Evolutionary conservation across 1,140 invertebrate species (phyloP), one percentile per base, ranked within the genome.

Genomic region (Phymorhynchus buccinoides): DNA sequence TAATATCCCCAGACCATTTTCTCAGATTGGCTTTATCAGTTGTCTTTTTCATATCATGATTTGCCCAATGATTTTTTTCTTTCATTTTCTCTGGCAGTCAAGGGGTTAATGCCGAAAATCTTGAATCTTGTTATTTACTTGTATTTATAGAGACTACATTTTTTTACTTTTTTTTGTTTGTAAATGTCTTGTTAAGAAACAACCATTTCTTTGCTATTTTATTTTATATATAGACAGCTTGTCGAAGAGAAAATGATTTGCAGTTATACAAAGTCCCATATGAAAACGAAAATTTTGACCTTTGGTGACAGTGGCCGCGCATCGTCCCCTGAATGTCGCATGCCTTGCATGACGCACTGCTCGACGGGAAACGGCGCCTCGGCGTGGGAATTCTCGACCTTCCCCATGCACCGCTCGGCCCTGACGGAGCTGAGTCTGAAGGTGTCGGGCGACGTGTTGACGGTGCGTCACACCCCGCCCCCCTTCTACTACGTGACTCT

Each of bases 401-500:
- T 52, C 32, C 27, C 6, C 0, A 18, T 44, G 3, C 77, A 79
- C 32, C 27, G 30, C 7, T 79, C 77, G 2, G 42, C 44, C 30
- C 77, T 79, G 22, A 48, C 44, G 0, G 77, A 79, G 32, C 44
- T 79, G 42, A 6, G 77, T 14, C 27, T 79, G 42, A 22, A 4
- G 4, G 4, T 12, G 27, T 27, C 30, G 1, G n/a, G 44, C 41
- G 27, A 52, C 22, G 42, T 52, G 7, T 48, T 7, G 0, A 79
- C 77, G 1, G 1, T 48, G 4, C 41, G 44, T 6, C 77, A 79
- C 44, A 22, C 77, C 14, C 77, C 42, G 9, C 77, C 77, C 6
- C 77, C 77, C 16, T 79, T 79, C 42, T 22, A 30, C 27, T 79
- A 79, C 42, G 30, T 79, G 39, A 79, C 77, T 14, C 18, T 16